Percentiles rank a stretch among this genome's conserved stretches.
These are phyloP conservation scores for Dasysyrphus albostriatus DNA, from an alignment of 2,888 invertebrate species.

Conservation along the genomic window DNA sequence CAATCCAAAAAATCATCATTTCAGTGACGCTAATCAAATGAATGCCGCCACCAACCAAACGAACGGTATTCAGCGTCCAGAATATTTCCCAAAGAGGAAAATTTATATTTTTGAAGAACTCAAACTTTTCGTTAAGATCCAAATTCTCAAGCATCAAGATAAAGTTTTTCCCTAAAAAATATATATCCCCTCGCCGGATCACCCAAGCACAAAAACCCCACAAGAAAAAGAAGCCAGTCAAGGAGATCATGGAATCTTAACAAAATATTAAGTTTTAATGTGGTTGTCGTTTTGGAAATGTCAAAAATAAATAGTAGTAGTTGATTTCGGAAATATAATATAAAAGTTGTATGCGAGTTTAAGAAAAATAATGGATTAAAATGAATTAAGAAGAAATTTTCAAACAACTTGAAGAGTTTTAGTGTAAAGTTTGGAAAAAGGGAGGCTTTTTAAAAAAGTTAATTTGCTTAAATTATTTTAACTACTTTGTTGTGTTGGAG, in stretches of 20 bases:
- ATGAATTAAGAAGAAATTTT: background rate
- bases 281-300: slow-evolving; percentile 32
- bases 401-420: background rate
- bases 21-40: slow-evolving; percentile 54
- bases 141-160: slow-evolving; percentile 26
- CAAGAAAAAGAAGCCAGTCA: slow-evolving; percentile 16
- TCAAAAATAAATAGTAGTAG: slow-evolving; percentile 32
- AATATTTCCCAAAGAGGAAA: slow-evolving; percentile 24
- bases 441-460: background rate
- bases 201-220: background rate
- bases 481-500: background rate
- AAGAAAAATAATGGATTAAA: slow-evolving; percentile 7
- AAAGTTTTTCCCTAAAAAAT: background rate
- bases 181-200: background rate
- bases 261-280: slow-evolving; percentile 54
- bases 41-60: slow-evolving; percentile 17
- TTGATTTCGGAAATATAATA: background rate
- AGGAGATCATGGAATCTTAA: slow-evolving; percentile 57
- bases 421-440: background rate
- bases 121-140: slow-evolving; percentile 27
- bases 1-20: slow-evolving; percentile 13
- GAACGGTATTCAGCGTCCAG: background rate
- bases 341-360: background rate
- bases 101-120: slow-evolving; percentile 24
- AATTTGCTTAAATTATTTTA: background rate